phyloP scores from a whole-genome alignment of 1,140 invertebrate species.

The Lineus longissimus region DNA sequence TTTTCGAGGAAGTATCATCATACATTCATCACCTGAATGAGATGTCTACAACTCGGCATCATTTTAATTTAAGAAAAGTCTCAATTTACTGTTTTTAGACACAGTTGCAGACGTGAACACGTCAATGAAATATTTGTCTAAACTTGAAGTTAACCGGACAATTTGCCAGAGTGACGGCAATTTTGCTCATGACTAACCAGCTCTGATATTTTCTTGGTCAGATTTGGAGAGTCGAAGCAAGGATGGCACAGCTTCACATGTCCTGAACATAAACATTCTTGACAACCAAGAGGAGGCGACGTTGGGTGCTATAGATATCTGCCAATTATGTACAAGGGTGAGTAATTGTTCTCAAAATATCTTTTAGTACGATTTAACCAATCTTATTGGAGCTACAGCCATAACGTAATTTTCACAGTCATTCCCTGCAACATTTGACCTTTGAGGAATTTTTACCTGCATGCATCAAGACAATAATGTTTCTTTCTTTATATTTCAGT shows the following conservation, averaged over 20 bases:
- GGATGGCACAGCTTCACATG: constrained; percentile 61
- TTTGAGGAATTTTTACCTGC: not conserved
- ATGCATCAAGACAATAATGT: not conserved
- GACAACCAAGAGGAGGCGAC: constrained; percentile 99
- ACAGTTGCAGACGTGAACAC: too few relatives aligned
- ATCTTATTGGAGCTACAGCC: not conserved
- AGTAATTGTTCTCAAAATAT: constrained; percentile 22
- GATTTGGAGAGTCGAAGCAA: constrained; percentile 50
- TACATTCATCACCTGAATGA: not conserved
- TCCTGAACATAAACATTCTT: constrained; percentile 98
- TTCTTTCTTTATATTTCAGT: constrained; percentile 59
- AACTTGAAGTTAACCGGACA: too few relatives aligned
- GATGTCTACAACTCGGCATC: not conserved
- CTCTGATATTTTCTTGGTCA: constrained; percentile 16
- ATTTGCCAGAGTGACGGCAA: not conserved
- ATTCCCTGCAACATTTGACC: not conserved
- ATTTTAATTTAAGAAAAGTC: not conserved
- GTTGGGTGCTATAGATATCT: constrained; percentile 98
- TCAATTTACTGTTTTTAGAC: too few relatives aligned
- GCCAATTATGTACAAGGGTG: constrained; percentile 88
- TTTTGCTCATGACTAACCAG: not conserved
- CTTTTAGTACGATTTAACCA: not conserved
- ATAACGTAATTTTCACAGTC: not conserved
- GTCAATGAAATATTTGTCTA: too few relatives aligned
- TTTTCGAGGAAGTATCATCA: not conserved